A percentile compares a stretch with the other conserved stretches of the same genome.
Evolutionary conservation across 2,888 invertebrate species (phyloP).

Genomic region (Petrolisthes manimaculis): DNA sequence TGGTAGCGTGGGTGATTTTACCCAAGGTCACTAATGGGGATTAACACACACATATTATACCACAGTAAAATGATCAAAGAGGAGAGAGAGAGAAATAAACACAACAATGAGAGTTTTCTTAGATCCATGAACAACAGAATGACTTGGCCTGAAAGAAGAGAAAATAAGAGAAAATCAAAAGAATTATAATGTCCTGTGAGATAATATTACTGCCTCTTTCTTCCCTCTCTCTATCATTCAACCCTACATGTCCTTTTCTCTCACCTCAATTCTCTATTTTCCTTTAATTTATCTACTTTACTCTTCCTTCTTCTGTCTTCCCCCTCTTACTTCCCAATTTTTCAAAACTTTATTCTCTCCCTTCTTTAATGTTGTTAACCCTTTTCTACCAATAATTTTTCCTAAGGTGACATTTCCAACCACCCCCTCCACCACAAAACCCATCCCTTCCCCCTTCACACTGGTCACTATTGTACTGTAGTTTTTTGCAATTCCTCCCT

Average conservation of each 20-base stretch:
- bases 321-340: background rate
- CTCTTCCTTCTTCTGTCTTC: background rate
- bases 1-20: background rate
- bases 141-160: background rate
- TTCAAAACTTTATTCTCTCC: too few species aligned
- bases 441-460: background rate
- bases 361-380: background rate
- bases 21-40: too few species aligned
- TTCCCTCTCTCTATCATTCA: background rate
- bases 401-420: background rate
- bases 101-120: background rate
- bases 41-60: too few species aligned
- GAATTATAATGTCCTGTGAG: background rate
- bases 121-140: background rate
- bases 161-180: background rate
- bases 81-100: background rate
- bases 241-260: background rate
- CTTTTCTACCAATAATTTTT: background rate
- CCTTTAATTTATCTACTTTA: background rate
- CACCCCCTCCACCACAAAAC: background rate
- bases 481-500: background rate
- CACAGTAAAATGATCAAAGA: too few species aligned
- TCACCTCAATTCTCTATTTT: background rate
- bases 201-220: background rate
- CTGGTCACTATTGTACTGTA: too few species aligned